These are phyloP conservation scores for Oreonectes daqikongensis DNA, from an alignment of 2,797 vertebrate genomes.

Conservation along the genomic window DNA sequence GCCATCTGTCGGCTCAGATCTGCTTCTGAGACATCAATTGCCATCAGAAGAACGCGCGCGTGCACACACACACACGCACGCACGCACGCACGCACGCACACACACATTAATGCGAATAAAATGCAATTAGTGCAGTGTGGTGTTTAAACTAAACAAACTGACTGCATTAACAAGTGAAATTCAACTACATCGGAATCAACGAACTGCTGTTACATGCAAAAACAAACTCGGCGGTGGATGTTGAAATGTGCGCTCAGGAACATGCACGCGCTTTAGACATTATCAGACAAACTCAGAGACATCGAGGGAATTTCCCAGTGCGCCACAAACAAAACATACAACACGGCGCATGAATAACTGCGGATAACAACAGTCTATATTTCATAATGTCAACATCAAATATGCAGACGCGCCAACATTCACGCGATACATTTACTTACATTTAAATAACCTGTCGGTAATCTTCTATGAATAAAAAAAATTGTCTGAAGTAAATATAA, in stretches of 20 bases:
- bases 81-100: background rate
- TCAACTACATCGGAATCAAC: background rate
- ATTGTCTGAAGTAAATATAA: no score
- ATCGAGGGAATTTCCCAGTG: background rate
- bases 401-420: background rate
- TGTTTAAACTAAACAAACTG: background rate
- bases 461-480: no score
- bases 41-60: background rate
- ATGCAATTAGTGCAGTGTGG: background rate
- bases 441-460: no score
- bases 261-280: background rate
- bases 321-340: background rate
- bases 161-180: background rate
- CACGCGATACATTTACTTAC: no score
- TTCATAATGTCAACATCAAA: background rate
- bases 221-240: background rate
- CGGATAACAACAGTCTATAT: background rate
- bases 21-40: background rate
- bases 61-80: background rate
- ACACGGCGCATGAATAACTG: background rate
- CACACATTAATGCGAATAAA: no score
- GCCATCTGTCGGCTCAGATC: constrained; percentile 35
- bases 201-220: background rate
- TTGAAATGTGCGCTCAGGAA: background rate
- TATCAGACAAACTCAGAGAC: background rate